Base-by-base conservation (phyloP, 2,113 vertebrate species). In the Emydura subglobosa region DNA sequence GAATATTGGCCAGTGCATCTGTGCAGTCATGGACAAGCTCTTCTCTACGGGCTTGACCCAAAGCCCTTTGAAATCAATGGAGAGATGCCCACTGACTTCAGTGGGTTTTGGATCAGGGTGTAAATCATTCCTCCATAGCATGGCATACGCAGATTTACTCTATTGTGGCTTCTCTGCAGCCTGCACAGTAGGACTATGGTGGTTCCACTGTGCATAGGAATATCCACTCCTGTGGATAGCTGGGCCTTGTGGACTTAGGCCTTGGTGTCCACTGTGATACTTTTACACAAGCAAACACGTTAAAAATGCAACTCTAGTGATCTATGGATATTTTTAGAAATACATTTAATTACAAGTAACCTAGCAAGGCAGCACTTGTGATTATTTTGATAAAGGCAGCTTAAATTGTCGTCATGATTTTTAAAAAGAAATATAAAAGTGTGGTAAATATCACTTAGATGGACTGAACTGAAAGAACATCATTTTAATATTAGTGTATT, bases 301-400 rank as follows among this genome's bases (percentile, higher is more conserved):
- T 19, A 54, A 82, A 87, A 13, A 19, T 50, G 4, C 1, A 57
- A 88, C 44, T 55, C 42, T 44, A 79, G 19, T 57, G 34, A 88
- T 68, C 83, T 92, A 2, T 0, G 0, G 55, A 55, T 93, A 1
- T 74, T 8, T 0, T 9, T 53, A 82, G 84, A 84, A 90, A 91
- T 44, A 19, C 0, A 13, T 78, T 57, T 65, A n/a, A 59, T 55
- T 91, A 49, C 51, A 89, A 87, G 86, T 21, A 91, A 13, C 31
- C 79, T 59, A 83, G 82, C 39, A 79, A 85, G 50, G 65, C 8
- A 42, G 7, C 50, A 31, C 79, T 87, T 79, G 68, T 91, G 1
- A 51, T 13, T 49, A 47, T 91, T 68, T 27, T 93, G 50, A 47
- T 82, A 90, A 87, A 80, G 94, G 31, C 82, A 96, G 50, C 50